Base-by-base conservation (phyloP, 2,888 invertebrate genomes). In the Athalia rosae region DNA sequence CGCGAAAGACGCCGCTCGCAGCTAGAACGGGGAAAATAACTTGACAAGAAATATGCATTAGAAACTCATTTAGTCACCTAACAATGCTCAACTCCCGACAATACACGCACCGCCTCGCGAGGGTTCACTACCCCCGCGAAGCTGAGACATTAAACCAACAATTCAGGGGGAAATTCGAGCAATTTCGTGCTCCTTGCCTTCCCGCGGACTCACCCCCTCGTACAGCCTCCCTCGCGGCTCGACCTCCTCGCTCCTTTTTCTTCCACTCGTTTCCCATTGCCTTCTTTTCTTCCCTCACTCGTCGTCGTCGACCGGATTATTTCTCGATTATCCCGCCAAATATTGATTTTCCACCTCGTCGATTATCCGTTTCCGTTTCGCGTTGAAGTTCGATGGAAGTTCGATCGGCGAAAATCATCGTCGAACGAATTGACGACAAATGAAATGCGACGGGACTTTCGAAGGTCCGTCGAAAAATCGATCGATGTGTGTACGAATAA, bases 11-110 rank as follows among this genome's bases (percentile, higher is more conserved):
- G n/a, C n/a, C 1, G 41, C 48, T 7, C 53, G 67, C 50, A 45
- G 13, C 41, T 11, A 53, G 15, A n/a, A 13, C 50, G 28, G 62
- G 47, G 58, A 71, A 58, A 77, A 71, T 71, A 77, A 69, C 76
- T 76, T 7, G 73, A 77, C 77, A 63, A 77, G 77, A 77, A 77
- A 77, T 76, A 66, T 76, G 76, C 78, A 76, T 78, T 66, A 78
- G 78, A 78, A 78, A 78, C 64, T 78, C 78, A 76, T 78, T 78
- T 78, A 59, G 78, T 41, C 78, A 63, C 56, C 50, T 59, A 78
- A 73, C 77, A 77, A 77, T 77, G 61, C 77, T 71, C 61, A 43
- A 63, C 77, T 77, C 63, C n/a, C 63, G 28, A 69, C 74, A 74
- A 74, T 74, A 47, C 73, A 59, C 64, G 74, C 47, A 28, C 64